Base-by-base conservation (phyloP, 1,140 invertebrate genomes). In the Cardiocondyla obscurior region DNA sequence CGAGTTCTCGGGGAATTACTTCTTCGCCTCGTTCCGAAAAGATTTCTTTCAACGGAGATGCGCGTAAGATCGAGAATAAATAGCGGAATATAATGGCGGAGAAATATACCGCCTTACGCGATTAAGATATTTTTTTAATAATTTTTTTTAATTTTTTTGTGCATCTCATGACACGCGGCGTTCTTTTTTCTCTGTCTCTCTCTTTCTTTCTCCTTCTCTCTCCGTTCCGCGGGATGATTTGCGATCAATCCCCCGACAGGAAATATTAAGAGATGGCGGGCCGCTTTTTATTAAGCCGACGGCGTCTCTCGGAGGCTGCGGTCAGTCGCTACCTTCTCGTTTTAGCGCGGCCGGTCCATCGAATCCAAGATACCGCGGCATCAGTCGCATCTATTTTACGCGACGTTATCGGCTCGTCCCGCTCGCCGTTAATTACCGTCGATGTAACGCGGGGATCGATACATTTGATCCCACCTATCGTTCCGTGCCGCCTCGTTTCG, bases 301-400 rank as follows among this genome's bases (percentile, higher is more conserved):
- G 74, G 69, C n/a, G 62, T 79, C 74, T 79, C 74, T 79, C 69
- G 69, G 42, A 69, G 55, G 49, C 55, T 79, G 69, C 55, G 74
- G 46, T 79, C 74, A 62, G 69, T 79, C 69, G 69, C 74, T 55
- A 46, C 12, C 74, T 69, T 79, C 74, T 69, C 74, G 62, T 67
- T 79, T 69, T 69, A 69, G 69, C 55, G 42, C 33, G 60, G 39
- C 12, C 33, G 25, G 53, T 36, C 25, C 42, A 42, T 69, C 57
- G n/a, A 76, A 79, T 79, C 62, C 53, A 42, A 79, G 14, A 39
- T 30, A 39, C n/a, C 19, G 5, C 19, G 53, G 30, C 19, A 16
- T 55, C 46, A 14, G 1, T 67, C 74, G 16, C 67, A 67, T 67
- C 74, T 67, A 53, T 67, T 79, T 77, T 77, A 77, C n/a, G 60